These are phyloP conservation scores for Orthosia incerta DNA, from an alignment of 2,888 invertebrate genomes.

Conservation along the genomic window DNA sequence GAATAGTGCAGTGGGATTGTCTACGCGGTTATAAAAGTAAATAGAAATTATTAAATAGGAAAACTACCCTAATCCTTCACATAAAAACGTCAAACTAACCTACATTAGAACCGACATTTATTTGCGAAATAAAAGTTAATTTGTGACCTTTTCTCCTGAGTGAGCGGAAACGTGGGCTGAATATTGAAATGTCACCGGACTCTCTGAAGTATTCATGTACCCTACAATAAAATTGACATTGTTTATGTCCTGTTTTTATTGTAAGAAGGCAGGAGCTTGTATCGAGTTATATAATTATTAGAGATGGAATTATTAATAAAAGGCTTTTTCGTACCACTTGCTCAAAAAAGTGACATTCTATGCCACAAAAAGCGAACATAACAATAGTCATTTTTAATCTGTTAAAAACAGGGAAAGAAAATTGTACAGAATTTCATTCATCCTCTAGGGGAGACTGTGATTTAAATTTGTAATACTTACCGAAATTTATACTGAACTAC, in stretches of 20 bases:
- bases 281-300: slow-evolving; percentile 18
- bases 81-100: slow-evolving; percentile 40
- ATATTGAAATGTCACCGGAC: slow-evolving; percentile 50
- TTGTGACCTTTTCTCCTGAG: slow-evolving; percentile 57
- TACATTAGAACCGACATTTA: slow-evolving; percentile 56
- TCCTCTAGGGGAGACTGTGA: no score
- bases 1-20: no score
- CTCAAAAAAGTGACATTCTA: no score
- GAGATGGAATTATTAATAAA: slow-evolving; percentile 8
- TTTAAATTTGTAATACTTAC: no score
- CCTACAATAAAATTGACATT: slow-evolving; percentile 43
- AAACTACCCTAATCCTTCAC: slow-evolving; percentile 22
- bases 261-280: not conserved
- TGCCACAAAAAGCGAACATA: no score
- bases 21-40: no score
- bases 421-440: no score
- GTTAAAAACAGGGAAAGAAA: no score
- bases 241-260: slow-evolving; percentile 36
- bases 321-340: no score
- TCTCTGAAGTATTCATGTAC: slow-evolving; percentile 45
- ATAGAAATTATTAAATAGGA: slow-evolving; percentile 15
- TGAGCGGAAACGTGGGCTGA: slow-evolving; percentile 50
- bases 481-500: no score
- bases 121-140: slow-evolving; percentile 64
- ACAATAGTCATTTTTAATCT: no score